Percentiles rank a stretch among this genome's conserved stretches.
Conservation (phyloP, 2,888 invertebrate species). For the Imbricaverruca yamaguchii region DNA sequence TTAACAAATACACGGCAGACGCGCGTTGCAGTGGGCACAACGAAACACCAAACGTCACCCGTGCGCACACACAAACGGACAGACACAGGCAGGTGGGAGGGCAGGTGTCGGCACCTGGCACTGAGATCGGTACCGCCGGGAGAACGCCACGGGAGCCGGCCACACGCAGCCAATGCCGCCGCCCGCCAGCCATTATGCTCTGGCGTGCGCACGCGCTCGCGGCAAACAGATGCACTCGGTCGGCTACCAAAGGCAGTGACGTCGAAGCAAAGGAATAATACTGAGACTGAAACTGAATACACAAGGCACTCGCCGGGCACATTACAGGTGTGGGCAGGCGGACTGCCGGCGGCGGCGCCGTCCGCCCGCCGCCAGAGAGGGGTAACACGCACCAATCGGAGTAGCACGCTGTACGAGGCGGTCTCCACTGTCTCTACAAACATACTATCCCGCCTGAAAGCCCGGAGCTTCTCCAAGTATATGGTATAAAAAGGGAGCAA, state of each 20-base stretch:
- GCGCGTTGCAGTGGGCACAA: neutral
- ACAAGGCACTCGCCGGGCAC: constrained; percentile 7
- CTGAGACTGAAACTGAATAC: constrained; percentile 15
- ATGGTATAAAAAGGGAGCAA: constrained; percentile 21
- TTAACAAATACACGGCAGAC: neutral
- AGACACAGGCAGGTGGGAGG: neutral
- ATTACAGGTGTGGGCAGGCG: neutral
- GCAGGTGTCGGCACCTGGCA: neutral
- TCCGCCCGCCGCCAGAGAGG: neutral
- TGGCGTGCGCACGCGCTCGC: no score
- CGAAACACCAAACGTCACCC: neutral
- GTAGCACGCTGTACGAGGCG: neutral
- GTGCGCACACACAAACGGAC: neutral
- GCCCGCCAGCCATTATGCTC: neutral
- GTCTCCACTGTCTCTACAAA: constrained; percentile 13
- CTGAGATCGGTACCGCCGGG: constrained; percentile 5
- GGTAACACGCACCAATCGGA: neutral
- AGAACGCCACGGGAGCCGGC: neutral
- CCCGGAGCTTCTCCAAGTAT: constrained; percentile 13
- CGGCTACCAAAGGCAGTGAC: constrained; percentile 17
- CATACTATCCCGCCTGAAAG: constrained; percentile 13
- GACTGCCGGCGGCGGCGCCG: neutral
- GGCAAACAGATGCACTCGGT: neutral
- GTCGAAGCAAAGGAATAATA: constrained; percentile 21
- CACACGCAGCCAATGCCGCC: neutral